Percentiles rank a stretch among this genome's conserved stretches.
These are phyloP conservation scores for Solea senegalensis DNA, from an alignment of 2,113 vertebrate species.

Conservation along the genomic window DNA sequence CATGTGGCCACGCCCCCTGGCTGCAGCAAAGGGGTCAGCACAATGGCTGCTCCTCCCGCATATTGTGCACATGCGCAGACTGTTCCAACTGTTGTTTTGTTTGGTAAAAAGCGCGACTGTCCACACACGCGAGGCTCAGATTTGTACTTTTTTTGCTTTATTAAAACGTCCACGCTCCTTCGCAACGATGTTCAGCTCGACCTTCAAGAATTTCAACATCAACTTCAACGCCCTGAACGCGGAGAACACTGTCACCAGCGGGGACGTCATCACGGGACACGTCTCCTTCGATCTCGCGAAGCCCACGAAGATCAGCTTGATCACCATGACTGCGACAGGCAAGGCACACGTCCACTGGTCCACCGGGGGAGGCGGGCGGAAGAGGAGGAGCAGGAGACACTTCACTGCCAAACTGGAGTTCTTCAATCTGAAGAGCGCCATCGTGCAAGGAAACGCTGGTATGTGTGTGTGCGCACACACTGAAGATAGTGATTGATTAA, in stretches of 20 bases:
- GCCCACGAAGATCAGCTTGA: slow-evolving; percentile 37
- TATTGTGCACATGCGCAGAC: no score
- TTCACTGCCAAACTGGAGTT: slow-evolving; percentile 16
- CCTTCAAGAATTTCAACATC: slow-evolving; percentile 53
- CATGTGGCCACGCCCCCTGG: no score
- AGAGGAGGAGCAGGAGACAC: neutral
- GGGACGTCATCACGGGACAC: slow-evolving; percentile 45
- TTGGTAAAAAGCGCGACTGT: no score
- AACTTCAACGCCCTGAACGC: slow-evolving; percentile 30
- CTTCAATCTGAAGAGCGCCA: slow-evolving; percentile 23
- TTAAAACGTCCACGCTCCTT: no score
- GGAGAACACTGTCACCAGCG: slow-evolving; percentile 8
- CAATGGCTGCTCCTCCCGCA: no score
- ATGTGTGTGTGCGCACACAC: neutral
- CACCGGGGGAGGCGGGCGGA: neutral
- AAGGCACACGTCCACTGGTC: slow-evolving; percentile 41
- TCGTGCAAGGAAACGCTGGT: slow-evolving; percentile 31
- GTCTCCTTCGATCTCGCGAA: slow-evolving; percentile 55
- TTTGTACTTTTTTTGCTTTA: neutral
- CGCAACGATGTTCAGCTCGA: slow-evolving; percentile 44
- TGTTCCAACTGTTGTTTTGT: no score
- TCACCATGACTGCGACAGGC: slow-evolving; percentile 36
- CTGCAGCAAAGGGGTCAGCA: no score
- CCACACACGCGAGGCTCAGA: no score
- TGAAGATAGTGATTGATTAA: no score